Percentiles rank a stretch among this genome's conserved stretches.
phyloP scores from a whole-genome alignment of 1,140 invertebrate genomes.

The Drosophila pectinifera region DNA sequence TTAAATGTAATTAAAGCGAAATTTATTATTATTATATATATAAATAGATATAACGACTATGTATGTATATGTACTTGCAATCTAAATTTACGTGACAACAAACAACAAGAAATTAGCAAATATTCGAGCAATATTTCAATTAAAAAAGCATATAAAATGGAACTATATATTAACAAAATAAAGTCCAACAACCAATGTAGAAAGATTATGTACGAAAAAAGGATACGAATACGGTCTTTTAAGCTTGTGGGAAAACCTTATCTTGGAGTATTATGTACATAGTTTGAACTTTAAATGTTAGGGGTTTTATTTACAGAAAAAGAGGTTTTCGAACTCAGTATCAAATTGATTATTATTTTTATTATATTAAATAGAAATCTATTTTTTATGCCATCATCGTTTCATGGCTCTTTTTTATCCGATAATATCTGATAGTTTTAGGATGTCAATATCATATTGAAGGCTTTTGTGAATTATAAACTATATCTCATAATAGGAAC shows the following conservation, averaged over 20 bases:
- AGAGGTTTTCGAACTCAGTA: too few relatives aligned
- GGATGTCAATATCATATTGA: too few relatives aligned
- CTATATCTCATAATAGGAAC: too few relatives aligned
- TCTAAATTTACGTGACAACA: conserved; percentile 56
- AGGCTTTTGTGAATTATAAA: too few relatives aligned
- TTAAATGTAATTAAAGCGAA: conserved; percentile 69
- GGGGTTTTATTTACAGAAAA: too few relatives aligned
- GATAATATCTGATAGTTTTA: too few relatives aligned
- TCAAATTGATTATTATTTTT: too few relatives aligned
- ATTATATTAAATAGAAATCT: too few relatives aligned
- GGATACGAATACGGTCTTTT: conserved; percentile 15
- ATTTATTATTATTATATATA: conserved; percentile 52
- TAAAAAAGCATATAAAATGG: conserved; percentile 49
- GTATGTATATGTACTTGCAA: conserved; percentile 67
- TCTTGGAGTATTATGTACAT: too few relatives aligned
- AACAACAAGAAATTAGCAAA: conserved; percentile 33
- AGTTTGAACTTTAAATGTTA: too few relatives aligned
- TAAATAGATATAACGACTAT: conserved; percentile 53
- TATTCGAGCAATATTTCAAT: conserved; percentile 79
- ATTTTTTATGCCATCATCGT: not conserved
- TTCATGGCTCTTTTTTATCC: not conserved
- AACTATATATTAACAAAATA: conserved; percentile 66
- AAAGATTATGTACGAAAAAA: conserved; percentile 61
- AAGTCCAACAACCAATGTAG: conserved; percentile 76
- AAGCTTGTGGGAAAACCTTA: conserved; percentile 15